A percentile compares a stretch with the other conserved stretches of the same genome.
These are phyloP conservation scores for Desmophyllum pertusum DNA, from an alignment of 92 coral and sea anemone genomes.

Conservation along the genomic window DNA sequence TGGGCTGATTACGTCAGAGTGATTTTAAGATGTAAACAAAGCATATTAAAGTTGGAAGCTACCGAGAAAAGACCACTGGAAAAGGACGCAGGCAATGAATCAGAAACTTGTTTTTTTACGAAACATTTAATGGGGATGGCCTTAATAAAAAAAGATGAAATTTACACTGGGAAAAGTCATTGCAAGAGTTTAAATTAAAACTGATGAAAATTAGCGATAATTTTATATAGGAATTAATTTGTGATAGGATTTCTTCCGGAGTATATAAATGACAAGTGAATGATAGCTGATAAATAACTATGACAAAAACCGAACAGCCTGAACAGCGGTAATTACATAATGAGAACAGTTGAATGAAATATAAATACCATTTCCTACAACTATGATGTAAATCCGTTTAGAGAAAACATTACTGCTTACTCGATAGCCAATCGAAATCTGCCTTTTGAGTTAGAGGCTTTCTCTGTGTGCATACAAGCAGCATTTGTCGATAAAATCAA, in stretches of 20 bases:
- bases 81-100: too few species aligned
- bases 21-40: too few species aligned
- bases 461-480: slow-evolving; percentile 2
- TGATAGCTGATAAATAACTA: background rate
- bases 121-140: too few species aligned
- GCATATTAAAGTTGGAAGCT: too few species aligned
- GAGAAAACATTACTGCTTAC: background rate
- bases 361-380: background rate
- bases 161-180: too few species aligned
- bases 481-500: slow-evolving; percentile 12
- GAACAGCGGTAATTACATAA: background rate
- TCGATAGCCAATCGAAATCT: slow-evolving; percentile 1
- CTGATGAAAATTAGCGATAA: background rate
- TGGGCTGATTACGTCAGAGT: too few species aligned
- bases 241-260: background rate
- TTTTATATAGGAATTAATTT: background rate
- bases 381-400: background rate
- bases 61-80: too few species aligned
- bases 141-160: too few species aligned
- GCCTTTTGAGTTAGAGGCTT: background rate
- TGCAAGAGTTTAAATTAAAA: too few species aligned
- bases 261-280: background rate
- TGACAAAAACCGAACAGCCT: background rate
- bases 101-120: too few species aligned
- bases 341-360: background rate